phyloP scores from a whole-genome alignment of 2,888 invertebrate species.

The Cephus nigrinus region DNA sequence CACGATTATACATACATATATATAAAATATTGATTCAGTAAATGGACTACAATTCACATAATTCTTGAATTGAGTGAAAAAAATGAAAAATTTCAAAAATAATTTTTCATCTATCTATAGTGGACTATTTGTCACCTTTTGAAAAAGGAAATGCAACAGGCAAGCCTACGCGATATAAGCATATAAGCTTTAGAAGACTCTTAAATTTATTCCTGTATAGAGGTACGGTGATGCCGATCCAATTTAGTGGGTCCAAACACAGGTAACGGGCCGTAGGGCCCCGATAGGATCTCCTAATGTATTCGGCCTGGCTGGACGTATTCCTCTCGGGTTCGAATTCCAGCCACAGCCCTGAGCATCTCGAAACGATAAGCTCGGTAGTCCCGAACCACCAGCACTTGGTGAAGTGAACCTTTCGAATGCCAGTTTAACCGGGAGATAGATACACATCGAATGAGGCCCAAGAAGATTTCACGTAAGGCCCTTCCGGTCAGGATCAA shows the following conservation, averaged over 20 bases:
- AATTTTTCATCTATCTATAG: background rate
- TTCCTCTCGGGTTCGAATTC: slow-evolving; percentile 21
- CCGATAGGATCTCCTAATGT: slow-evolving; percentile 28
- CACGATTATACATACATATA: no score
- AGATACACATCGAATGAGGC: background rate
- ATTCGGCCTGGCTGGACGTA: slow-evolving; percentile 11
- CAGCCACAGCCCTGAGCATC: slow-evolving; percentile 20
- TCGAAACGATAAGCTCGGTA: slow-evolving; percentile 24
- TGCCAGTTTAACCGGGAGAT: background rate
- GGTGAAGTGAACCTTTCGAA: background rate
- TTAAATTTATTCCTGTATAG: slow-evolving; percentile 2
- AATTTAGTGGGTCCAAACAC: slow-evolving; percentile 47
- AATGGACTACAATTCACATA: no score
- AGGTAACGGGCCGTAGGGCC: slow-evolving; percentile 39
- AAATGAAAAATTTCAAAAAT: background rate
- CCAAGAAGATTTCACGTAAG: background rate
- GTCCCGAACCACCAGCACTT: slow-evolving; percentile 32
- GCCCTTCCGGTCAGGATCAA: background rate
- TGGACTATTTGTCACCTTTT: background rate
- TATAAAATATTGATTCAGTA: no score
- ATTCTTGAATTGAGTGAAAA: no score
- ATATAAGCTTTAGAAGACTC: background rate
- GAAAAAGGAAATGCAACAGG: background rate
- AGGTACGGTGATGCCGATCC: slow-evolving; percentile 37
- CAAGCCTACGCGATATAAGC: background rate